Evolutionary conservation across 2,888 invertebrate genomes (phyloP).

Genomic region (Mesoligia furuncula): DNA sequence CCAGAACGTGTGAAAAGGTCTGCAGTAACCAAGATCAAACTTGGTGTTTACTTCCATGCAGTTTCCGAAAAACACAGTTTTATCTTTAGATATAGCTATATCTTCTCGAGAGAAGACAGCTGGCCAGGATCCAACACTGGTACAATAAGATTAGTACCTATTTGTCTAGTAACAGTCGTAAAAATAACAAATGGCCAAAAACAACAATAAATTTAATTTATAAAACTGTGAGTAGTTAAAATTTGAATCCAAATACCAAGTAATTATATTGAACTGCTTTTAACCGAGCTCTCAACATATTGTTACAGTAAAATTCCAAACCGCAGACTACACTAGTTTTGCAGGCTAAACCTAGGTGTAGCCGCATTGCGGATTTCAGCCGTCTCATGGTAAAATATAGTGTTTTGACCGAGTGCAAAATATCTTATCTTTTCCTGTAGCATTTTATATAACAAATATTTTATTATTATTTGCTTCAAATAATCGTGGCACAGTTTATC

Average conservation of each 20-base stretch:
- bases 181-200: not conserved
- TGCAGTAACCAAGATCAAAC: not conserved
- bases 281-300: not conserved
- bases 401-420: slow-evolving; percentile 17
- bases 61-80: not conserved
- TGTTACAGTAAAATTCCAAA: slow-evolving; percentile 1
- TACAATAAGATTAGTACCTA: not conserved
- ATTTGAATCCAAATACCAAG: not conserved
- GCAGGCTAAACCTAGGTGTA: slow-evolving; percentile 22
- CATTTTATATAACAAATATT: slow-evolving; percentile 18
- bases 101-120: not conserved
- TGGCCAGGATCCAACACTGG: slow-evolving; percentile 25
- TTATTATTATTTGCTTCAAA: slow-evolving; percentile 13
- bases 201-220: not conserved
- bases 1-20: not conserved
- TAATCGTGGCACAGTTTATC: slow-evolving; percentile 36
- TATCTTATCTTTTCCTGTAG: slow-evolving; percentile 43
- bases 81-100: not conserved
- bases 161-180: slow-evolving; percentile 15
- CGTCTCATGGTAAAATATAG: slow-evolving; percentile 30
- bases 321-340: slow-evolving; percentile 16
- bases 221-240: not conserved
- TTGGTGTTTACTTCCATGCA: slow-evolving; percentile 25
- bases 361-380: slow-evolving; percentile 41
- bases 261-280: not conserved